phyloP scores from a whole-genome alignment of 2,888 invertebrate species.

The Lasioglossum morio region DNA sequence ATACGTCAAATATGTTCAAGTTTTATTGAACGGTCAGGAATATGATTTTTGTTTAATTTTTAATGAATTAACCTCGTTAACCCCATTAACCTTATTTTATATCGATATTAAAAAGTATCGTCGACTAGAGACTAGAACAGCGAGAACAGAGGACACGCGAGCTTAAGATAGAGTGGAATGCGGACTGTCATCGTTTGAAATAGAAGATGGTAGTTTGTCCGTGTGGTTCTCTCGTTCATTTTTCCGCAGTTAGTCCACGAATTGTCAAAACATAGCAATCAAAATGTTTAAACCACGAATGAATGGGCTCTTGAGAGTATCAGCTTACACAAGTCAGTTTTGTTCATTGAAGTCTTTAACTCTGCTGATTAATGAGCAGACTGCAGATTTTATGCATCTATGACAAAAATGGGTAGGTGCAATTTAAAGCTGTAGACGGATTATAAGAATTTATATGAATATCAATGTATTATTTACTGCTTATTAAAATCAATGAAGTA shows the following conservation, averaged over 20 bases:
- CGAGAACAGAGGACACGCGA: constrained; percentile 7
- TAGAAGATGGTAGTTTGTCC: constrained; percentile 31
- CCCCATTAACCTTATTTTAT: not conserved
- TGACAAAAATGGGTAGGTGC: too few relatives aligned
- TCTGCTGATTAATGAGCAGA: not conserved
- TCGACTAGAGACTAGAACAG: not conserved
- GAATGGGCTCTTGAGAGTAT: not conserved
- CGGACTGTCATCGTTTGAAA: constrained; percentile 51
- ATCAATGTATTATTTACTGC: too few relatives aligned
- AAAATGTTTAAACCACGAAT: not conserved
- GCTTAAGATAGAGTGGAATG: constrained; percentile 52
- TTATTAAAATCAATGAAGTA: too few relatives aligned
- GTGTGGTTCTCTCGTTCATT: not conserved
- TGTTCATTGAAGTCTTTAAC: not conserved
- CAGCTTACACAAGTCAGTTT: not conserved
- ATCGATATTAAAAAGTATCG: constrained; percentile 4
- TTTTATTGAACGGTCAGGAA: not conserved
- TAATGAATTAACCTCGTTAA: not conserved
- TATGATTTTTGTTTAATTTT: not conserved
- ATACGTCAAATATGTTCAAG: not conserved
- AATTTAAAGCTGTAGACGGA: too few relatives aligned
- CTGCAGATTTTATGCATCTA: too few relatives aligned
- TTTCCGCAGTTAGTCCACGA: not conserved
- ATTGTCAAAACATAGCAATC: constrained; percentile 13
- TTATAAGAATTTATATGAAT: too few relatives aligned